Conservation (phyloP, 2,797 vertebrate genomes). For the Girardinus metallicus region DNA sequence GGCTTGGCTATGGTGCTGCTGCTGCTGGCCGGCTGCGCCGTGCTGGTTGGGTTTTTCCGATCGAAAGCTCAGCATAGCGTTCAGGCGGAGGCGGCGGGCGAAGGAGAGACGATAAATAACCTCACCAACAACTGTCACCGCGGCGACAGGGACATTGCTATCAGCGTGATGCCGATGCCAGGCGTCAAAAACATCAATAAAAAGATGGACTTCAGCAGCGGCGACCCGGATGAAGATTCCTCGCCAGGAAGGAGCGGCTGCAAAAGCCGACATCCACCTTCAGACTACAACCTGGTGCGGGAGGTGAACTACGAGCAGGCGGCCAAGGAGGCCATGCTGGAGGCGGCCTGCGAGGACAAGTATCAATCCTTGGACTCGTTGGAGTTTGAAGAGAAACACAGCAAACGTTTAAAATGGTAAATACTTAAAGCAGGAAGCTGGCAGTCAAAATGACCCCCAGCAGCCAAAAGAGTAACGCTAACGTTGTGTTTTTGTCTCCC, state of each 20-base stretch:
- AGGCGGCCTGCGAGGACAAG: constrained; percentile 85
- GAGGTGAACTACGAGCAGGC: constrained; percentile 87
- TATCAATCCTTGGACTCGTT: constrained; percentile 82
- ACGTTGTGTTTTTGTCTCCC: constrained; percentile 27
- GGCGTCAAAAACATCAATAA: constrained; percentile 98
- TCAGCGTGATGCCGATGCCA: constrained; percentile 85
- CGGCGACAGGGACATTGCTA: constrained; percentile 86
- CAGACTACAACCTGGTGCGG: constrained; percentile 95
- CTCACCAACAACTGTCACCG: constrained; percentile 91
- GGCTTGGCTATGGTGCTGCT: constrained; percentile 90
- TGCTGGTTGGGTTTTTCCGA: constrained; percentile 87
- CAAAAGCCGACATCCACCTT: constrained; percentile 85
- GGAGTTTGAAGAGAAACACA: constrained; percentile 88
- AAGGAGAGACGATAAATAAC: constrained; percentile 95
- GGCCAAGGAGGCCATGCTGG: constrained; percentile 75
- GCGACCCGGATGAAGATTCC: constrained; percentile 76
- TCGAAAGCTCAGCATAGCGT: constrained; percentile 85
- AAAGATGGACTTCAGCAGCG: constrained; percentile 91
- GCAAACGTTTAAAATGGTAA: constrained; percentile 91
- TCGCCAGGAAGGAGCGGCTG: constrained; percentile 84
- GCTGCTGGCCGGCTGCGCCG: constrained; percentile 89
- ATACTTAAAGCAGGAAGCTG: not conserved
- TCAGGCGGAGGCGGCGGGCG: constrained; percentile 76
- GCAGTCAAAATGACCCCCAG: fast-evolving
- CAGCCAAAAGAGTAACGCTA: constrained; percentile 3